Percentiles rank a stretch among this genome's conserved stretches.
Evolutionary conservation across 2,113 vertebrate species (phyloP).

Genomic region (Excalfactoria chinensis): DNA sequence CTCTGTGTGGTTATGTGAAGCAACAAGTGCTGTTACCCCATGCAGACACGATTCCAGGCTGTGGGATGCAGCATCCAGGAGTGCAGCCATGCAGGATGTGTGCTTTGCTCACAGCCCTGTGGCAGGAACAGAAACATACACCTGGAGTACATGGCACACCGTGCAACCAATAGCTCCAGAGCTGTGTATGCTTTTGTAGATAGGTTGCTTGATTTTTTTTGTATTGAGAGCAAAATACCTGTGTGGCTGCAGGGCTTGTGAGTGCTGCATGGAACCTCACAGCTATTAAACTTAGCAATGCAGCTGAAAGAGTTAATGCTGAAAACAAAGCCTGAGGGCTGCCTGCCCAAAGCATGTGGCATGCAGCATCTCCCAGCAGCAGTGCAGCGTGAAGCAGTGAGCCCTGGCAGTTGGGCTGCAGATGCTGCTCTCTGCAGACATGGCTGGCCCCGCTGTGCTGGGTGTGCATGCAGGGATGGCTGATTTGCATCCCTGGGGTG

Average conservation of each 20-base stretch:
- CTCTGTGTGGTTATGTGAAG: neutral
- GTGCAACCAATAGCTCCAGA: fast-evolving
- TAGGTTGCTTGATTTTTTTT: neutral
- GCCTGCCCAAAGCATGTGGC: neutral
- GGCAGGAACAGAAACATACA: neutral
- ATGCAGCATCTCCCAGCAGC: neutral
- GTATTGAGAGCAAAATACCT: neutral
- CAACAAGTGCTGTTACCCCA: fast-evolving
- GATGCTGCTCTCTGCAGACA: fast-evolving
- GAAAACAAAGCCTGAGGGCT: neutral
- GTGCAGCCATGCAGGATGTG: neutral
- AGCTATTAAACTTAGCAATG: neutral
- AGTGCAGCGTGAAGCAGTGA: neutral
- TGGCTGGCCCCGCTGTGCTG: fast-evolving
- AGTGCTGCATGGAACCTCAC: neutral
- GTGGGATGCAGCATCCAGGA: neutral
- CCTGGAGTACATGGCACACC: fast-evolving
- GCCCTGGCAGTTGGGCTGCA: neutral
- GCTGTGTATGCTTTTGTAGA: neutral
- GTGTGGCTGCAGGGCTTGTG: fast-evolving
- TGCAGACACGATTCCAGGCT: neutral
- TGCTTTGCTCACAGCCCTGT: neutral
- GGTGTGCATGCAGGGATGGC: fast-evolving
- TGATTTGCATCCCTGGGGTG: fast-evolving
- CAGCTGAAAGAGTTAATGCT: neutral